Conservation (phyloP, 2,797 vertebrate species). For the Danio tinwini region DNA sequence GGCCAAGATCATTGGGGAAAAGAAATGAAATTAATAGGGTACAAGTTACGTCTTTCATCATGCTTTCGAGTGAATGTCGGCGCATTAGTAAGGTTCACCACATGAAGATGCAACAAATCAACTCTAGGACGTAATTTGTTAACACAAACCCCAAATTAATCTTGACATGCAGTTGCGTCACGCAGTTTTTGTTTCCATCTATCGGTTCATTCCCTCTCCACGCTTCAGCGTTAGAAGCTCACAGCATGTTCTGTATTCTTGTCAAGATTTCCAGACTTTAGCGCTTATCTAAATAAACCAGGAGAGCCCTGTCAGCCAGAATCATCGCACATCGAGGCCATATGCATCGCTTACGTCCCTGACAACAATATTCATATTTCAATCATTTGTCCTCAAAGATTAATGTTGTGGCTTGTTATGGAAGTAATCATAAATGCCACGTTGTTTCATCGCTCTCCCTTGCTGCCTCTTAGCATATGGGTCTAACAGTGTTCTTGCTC, state of each 20-base stretch:
- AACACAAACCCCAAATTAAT: neutral
- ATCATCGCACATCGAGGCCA: conserved; percentile 52
- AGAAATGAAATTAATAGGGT: conserved; percentile 14
- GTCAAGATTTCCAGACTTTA: conserved; percentile 24
- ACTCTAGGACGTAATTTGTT: neutral
- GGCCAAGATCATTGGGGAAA: conserved; percentile 17
- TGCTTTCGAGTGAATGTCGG: neutral
- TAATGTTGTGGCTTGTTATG: conserved; percentile 61
- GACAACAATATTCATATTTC: conserved; percentile 64
- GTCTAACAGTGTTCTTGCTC: conserved; percentile 28
- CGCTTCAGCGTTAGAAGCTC: neutral
- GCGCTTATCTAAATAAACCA: conserved; percentile 48
- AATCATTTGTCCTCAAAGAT: conserved; percentile 62
- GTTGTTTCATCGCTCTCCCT: neutral
- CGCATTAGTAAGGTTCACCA: neutral
- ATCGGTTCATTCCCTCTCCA: conserved; percentile 14
- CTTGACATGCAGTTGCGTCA: conserved; percentile 11
- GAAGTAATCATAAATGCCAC: conserved; percentile 60
- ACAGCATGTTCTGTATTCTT: conserved; percentile 14
- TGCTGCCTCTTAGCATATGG: conserved; percentile 49
- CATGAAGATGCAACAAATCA: conserved; percentile 13
- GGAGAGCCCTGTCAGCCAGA: conserved; percentile 57
- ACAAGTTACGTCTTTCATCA: neutral
- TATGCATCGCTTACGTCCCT: conserved; percentile 52
- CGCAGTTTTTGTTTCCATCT: conserved; percentile 19